Evolutionary conservation across 2,113 vertebrate species (phyloP).

Genomic region (Bettongia penicillata): DNA sequence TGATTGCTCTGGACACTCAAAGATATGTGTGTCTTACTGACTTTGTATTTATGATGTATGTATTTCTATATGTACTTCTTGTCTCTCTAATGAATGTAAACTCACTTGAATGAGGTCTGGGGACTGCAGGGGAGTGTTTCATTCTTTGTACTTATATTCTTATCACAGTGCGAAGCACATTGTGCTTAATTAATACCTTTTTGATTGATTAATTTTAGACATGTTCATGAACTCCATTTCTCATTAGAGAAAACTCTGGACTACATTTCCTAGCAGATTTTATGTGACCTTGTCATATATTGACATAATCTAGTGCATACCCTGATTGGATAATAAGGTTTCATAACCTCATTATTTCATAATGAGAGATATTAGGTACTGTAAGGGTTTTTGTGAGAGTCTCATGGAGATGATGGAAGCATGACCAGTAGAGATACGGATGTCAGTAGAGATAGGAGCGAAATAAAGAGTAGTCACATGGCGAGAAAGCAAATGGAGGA

Average conservation of each 20-base stretch:
- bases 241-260: not conserved
- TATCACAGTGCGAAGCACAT: not conserved
- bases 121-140: no score
- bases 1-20: no score
- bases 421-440: not conserved
- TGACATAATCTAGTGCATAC: not conserved
- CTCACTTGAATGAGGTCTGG: not conserved
- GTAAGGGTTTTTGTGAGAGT: not conserved
- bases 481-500: not conserved
- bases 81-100: not conserved
- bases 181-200: not conserved
- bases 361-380: not conserved
- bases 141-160: not conserved
- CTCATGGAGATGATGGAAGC: not conserved
- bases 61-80: not conserved
- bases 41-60: not conserved
- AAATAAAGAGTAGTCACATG: not conserved
- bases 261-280: not conserved
- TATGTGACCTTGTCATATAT: not conserved
- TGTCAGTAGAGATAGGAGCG: not conserved
- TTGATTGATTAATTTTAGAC: not conserved
- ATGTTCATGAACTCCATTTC: not conserved
- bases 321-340: not conserved
- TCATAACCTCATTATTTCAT: no score
- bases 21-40: not conserved